Percentiles rank a stretch among this genome's conserved stretches.
phyloP scores from a whole-genome alignment of 2,888 invertebrate genomes.

The Idaea biselata region DNA sequence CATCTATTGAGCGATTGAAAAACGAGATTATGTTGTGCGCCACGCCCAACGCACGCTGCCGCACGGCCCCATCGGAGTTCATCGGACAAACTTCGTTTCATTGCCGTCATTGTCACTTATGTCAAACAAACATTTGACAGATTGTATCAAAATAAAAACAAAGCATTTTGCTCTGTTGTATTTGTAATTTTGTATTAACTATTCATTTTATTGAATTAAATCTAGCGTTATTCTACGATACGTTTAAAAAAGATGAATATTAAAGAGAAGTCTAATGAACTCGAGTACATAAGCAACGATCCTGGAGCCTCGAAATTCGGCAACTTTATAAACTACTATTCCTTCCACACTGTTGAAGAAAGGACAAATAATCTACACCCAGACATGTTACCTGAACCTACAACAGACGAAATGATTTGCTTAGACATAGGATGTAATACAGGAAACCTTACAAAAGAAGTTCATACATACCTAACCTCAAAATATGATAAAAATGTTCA shows the following conservation, averaged over 20 bases:
- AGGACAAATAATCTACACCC: slow-evolving; percentile 82
- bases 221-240: neutral
- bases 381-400: slow-evolving; percentile 53
- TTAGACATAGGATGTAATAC: slow-evolving; percentile 90
- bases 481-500: slow-evolving; percentile 55
- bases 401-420: slow-evolving; percentile 60
- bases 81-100: neutral
- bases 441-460: slow-evolving; percentile 85
- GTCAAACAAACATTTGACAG: neutral
- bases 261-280: slow-evolving; percentile 35
- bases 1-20: too few relatives aligned
- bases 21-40: too few relatives aligned
- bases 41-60: too few relatives aligned
- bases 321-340: slow-evolving; percentile 93
- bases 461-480: slow-evolving; percentile 75
- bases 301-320: slow-evolving; percentile 90
- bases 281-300: slow-evolving; percentile 78
- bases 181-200: neutral
- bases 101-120: neutral
- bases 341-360: slow-evolving; percentile 86
- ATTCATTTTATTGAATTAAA: neutral
- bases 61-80: neutral
- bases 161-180: neutral
- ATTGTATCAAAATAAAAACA: neutral
- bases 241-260: slow-evolving; percentile 19